phyloP scores from a whole-genome alignment of 2,888 invertebrate genomes.

The Muschampia plurimacula region DNA sequence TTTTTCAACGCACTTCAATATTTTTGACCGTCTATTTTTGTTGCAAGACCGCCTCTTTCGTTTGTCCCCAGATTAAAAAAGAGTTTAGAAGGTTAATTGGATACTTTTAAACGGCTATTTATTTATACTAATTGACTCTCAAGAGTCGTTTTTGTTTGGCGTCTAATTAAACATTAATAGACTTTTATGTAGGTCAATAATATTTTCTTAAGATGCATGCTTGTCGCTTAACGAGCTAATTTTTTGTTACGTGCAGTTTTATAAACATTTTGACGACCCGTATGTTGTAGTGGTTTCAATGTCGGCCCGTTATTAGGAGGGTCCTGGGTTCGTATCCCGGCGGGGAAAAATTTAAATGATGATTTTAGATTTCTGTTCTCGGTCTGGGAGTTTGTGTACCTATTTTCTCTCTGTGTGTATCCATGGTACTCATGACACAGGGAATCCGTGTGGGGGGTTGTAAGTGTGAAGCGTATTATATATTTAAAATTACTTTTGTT shows the following conservation, averaged over 20 bases:
- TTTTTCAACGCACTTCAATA: slow-evolving; percentile 83
- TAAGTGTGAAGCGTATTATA: too few species aligned
- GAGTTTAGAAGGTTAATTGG: slow-evolving; percentile 26
- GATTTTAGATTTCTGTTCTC: too few species aligned
- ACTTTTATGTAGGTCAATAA: slow-evolving; percentile 3
- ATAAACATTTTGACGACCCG: background rate
- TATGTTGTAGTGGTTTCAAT: too few species aligned
- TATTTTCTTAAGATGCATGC: background rate
- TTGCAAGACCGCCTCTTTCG: slow-evolving; percentile 65
- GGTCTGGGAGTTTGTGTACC: too few species aligned
- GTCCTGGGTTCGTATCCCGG: too few species aligned
- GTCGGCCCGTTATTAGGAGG: too few species aligned
- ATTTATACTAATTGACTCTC: slow-evolving; percentile 26
- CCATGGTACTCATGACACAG: too few species aligned
- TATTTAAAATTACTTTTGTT: too few species aligned
- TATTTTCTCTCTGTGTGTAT: too few species aligned
- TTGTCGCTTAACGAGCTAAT: background rate
- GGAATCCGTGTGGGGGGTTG: too few species aligned
- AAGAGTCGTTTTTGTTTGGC: slow-evolving; percentile 9
- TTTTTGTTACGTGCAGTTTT: background rate
- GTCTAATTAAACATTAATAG: slow-evolving; percentile 12
- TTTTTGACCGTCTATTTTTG: slow-evolving; percentile 78
- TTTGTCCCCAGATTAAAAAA: slow-evolving; percentile 62
- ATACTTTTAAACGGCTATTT: slow-evolving; percentile 9
- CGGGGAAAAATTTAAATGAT: too few species aligned